Base-by-base conservation (phyloP, 2,113 vertebrate species). In the Brachirus orientalis region DNA sequence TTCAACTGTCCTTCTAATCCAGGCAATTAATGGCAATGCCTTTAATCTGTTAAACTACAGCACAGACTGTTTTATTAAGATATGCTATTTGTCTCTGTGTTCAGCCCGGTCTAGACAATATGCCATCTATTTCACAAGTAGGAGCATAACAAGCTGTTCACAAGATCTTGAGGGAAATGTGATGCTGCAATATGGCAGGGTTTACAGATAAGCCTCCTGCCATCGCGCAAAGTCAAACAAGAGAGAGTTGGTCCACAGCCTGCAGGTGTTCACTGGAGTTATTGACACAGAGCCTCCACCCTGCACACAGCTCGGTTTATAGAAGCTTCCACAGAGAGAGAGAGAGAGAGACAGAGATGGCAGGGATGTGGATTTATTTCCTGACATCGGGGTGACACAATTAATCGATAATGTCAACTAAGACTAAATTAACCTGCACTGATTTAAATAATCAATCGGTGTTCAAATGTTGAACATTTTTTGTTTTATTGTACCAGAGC, bases 111-210 rank as follows among this genome's bases (percentile, higher is more conserved):
- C 79, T 77, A 72, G 58, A 90, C 81, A 88, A 84, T 82, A 89
- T 85, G 82, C 70, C 45, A n/a, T 83, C 46, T 40, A 82, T 88
- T 79, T 83, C 73, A 75, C 73, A 84, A 80, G 77, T 67, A 85
- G 82, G 66, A 88, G 77, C 73, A 64, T 56, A 38, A 85, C 89
- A 88, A 87, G 83, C 81, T 91, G 88, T 87, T 89, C 75, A 77
- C 69, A 76, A 79, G 76, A 85, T 89, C 87, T 87, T 80, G 75
- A 65, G 88, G 87, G 87, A 88, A 87, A 89, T 88, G 82, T 43
- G 88, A 74, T 69, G 58, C 83, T 70, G 82, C 83, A 84, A 76
- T 89, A 86, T 82, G 87, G 75, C 76, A 63, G 52, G 77, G 76
- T 60, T 88, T 84, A 82, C 72, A 81, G 75, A 86, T 88, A 87